phyloP scores from a whole-genome alignment of 2,888 invertebrate genomes.

The Willowsia nigromaculata region DNA sequence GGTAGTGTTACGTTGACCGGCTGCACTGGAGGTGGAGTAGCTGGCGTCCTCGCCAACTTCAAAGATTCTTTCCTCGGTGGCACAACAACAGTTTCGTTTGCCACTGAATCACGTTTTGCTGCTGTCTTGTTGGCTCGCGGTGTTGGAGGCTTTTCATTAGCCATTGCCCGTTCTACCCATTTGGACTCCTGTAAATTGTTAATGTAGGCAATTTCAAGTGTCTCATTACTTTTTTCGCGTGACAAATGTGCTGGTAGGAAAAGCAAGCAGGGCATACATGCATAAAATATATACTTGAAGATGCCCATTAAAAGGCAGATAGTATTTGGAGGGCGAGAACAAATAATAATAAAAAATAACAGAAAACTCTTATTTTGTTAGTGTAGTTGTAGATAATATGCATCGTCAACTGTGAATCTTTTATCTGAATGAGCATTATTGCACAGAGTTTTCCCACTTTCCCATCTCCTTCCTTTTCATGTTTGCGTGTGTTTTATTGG shows the following conservation, averaged over 20 bases:
- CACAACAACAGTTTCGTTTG: constrained; percentile 37
- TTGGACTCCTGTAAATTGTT: constrained; percentile 73
- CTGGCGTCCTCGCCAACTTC: constrained; percentile 51
- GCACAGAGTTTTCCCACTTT: neutral
- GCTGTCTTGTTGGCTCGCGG: constrained; percentile 57
- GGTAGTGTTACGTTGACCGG: constrained; percentile 72
- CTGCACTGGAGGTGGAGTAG: constrained; percentile 51
- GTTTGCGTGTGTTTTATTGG: constrained; percentile 28
- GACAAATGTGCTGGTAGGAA: constrained; percentile 43
- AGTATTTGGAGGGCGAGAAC: neutral
- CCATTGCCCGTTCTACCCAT: constrained; percentile 75
- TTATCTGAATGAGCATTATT: neutral
- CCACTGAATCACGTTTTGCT: constrained; percentile 32
- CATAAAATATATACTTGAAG: neutral
- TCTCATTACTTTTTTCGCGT: constrained; percentile 61
- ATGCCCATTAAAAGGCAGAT: neutral
- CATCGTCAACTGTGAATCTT: neutral
- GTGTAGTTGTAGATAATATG: constrained; percentile 26
- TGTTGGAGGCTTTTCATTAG: constrained; percentile 71
- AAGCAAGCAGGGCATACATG: neutral
- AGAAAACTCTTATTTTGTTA: constrained; percentile 37
- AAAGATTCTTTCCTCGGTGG: constrained; percentile 60
- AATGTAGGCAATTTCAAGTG: constrained; percentile 61
- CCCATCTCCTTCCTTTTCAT: constrained; percentile 30
- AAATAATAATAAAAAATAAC: neutral